Evolutionary conservation across 2,888 invertebrate genomes (phyloP).

Genomic region (Andrena bucephala): DNA sequence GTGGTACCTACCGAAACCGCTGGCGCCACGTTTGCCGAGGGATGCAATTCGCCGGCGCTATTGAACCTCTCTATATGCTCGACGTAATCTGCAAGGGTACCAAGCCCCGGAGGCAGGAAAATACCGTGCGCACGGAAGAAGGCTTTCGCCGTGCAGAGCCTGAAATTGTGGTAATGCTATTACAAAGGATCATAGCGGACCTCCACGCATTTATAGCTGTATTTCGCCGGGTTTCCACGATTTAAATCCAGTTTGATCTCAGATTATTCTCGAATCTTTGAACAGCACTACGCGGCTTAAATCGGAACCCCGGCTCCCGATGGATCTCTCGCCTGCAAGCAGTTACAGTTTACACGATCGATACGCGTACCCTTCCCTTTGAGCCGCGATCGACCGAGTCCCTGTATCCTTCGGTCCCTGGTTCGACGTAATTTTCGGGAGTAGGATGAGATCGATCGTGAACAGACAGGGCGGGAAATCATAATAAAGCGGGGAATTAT

Average conservation of each 20-base stretch:
- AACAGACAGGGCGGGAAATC: neutral
- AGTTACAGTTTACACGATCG: slow-evolving; percentile 28
- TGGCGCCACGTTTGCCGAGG: slow-evolving; percentile 24
- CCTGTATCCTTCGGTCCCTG: neutral
- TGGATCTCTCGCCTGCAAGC: slow-evolving; percentile 1
- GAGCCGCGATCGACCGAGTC: neutral
- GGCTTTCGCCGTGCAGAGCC: slow-evolving; percentile 15
- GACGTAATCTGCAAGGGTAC: slow-evolving; percentile 42
- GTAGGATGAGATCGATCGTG: slow-evolving; percentile 6
- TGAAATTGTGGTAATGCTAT: slow-evolving; percentile 57
- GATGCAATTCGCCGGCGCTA: slow-evolving; percentile 49
- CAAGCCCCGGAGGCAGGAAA: slow-evolving; percentile 44
- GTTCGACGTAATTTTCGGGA: slow-evolving; percentile 28
- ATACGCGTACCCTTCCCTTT: slow-evolving; percentile 1
- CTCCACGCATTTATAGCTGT: slow-evolving; percentile 46
- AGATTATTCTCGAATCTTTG: slow-evolving; percentile 47
- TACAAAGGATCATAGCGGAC: slow-evolving; percentile 58
- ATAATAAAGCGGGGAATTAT: neutral
- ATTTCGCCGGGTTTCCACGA: slow-evolving; percentile 43
- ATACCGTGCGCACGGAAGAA: slow-evolving; percentile 53
- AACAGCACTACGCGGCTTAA: slow-evolving; percentile 22
- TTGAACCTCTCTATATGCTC: slow-evolving; percentile 47
- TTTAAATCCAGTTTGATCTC: slow-evolving; percentile 55
- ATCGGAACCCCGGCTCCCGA: slow-evolving; percentile 1
- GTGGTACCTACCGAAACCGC: slow-evolving; percentile 27